Percentiles rank a stretch among this genome's conserved stretches.
Conservation (phyloP, 2,113 vertebrate species). For the Micronycteris hirsuta region DNA sequence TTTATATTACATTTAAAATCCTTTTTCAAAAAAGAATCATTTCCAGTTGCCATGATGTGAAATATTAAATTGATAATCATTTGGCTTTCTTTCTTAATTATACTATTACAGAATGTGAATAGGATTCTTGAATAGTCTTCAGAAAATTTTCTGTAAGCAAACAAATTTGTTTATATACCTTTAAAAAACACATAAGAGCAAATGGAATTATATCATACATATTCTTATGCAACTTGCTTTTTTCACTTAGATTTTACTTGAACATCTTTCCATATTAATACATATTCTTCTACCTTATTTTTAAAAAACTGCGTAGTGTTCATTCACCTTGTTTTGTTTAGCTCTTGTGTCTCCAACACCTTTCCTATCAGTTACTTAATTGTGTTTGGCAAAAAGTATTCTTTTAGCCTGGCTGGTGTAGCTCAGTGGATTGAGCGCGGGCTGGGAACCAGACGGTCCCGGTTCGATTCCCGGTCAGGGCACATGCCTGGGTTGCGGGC, state of each 20-base stretch:
- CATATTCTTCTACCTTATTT: neutral
- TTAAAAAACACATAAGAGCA: neutral
- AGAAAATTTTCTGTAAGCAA: neutral
- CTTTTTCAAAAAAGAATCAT: neutral
- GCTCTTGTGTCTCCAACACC: neutral
- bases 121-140: neutral
- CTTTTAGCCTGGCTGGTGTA: no score
- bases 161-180: neutral
- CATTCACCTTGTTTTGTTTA: neutral
- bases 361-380: neutral
- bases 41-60: neutral
- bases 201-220: neutral
- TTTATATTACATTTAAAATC: neutral
- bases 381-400: neutral
- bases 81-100: slow-evolving; percentile 1
- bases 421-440: no score
- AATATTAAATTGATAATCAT: neutral
- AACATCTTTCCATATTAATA: neutral
- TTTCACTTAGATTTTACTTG: neutral
- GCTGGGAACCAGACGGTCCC: no score
- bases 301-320: neutral
- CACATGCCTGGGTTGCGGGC: no score
- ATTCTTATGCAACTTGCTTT: neutral
- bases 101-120: neutral
- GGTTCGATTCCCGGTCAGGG: no score